Evolutionary conservation across 2,888 invertebrate genomes (phyloP), one percentile per base, ranked within the genome.

Genomic region (Chloroclysta siterata): DNA sequence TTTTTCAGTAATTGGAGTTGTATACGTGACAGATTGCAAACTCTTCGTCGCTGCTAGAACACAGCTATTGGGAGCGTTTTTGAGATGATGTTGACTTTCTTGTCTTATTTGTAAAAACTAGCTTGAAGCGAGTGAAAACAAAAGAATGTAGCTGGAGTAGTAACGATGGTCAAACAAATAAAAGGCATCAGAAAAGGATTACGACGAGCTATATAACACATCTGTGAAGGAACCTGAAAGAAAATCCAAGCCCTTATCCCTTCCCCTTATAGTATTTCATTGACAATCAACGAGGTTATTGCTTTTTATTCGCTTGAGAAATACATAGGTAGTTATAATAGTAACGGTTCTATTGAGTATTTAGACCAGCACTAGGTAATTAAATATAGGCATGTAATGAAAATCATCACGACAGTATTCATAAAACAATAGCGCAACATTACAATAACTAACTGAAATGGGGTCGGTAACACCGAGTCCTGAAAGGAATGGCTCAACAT

Each of bases 401-500:
- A 36, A 51, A 28, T 54, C 44, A 54, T 44, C 29, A 10, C 29
- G 5, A 53, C 22, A 41, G 10, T 53, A 17, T 22, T 58, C 29
- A 1, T 58, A n/a, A 17, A 17, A 58, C 51, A 58, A 51, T 50
- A 51, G 50, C 36, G 11, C 28, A 28, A 11, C 10, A 36, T 48
- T 28, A 56, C 56, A 48, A 57, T 55, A 52, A 46, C 44, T 54
- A 47, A 46, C 29, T 14, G 13, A 39, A 46, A 33, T 39, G 22
- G 29, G 46, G 13, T 33, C 17, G 22, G n/a, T 47, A 47, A 13
- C 22, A 22, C 13, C 13, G 28, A 39, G 47, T 28, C 22, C 7
- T 62, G 52, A 57, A 62, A 52, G 22, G 53, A 42, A 22, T 44
- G 22, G 47, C 44, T 52, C 55, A 46, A 52, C 61, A 56, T 53